A percentile compares a stretch with the other conserved stretches of the same genome.
Conservation (phyloP, 92 coral and sea anemone genomes). For the Epizoanthus illoricatus region DNA sequence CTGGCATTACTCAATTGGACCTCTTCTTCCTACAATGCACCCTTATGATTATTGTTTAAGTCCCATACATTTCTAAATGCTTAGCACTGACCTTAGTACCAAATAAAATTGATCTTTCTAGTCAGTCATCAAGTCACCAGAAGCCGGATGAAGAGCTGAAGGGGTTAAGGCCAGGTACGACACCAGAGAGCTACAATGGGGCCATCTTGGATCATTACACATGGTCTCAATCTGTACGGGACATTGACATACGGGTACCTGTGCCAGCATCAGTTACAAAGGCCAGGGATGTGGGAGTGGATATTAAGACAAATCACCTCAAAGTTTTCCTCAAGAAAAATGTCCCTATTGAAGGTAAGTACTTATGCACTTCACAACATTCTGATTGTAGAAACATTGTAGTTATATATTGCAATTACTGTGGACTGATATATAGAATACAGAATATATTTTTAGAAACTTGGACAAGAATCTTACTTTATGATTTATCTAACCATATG, state of each 20-base stretch:
- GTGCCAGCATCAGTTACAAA: constrained; percentile 69
- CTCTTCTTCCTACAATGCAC: too few species aligned
- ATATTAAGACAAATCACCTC: constrained; percentile 71
- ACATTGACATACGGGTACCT: constrained; percentile 88
- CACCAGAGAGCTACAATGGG: constrained; percentile 94
- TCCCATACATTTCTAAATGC: too few species aligned
- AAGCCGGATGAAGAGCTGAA: constrained; percentile 45
- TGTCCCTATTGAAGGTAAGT: constrained; percentile 64
- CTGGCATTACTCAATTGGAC: too few species aligned
- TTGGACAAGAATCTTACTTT: too few species aligned
- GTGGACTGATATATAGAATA: too few species aligned
- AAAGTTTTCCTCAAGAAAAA: constrained; percentile 81
- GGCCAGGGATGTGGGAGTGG: constrained; percentile 90
- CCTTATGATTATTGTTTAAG: too few species aligned
- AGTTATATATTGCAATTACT: too few species aligned
- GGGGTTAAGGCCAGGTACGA: constrained; percentile 73
- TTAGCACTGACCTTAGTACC: too few species aligned
- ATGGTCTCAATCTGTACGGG: constrained; percentile 94
- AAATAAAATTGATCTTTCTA: neutral
- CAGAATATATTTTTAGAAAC: too few species aligned
- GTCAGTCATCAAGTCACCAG: constrained; percentile 32
- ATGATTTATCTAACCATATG: too few species aligned
- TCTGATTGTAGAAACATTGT: too few species aligned
- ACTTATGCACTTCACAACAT: too few species aligned
- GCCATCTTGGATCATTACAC: constrained; percentile 82